Evolutionary conservation across 2,888 invertebrate species (phyloP).

Genomic region (Actias luna): DNA sequence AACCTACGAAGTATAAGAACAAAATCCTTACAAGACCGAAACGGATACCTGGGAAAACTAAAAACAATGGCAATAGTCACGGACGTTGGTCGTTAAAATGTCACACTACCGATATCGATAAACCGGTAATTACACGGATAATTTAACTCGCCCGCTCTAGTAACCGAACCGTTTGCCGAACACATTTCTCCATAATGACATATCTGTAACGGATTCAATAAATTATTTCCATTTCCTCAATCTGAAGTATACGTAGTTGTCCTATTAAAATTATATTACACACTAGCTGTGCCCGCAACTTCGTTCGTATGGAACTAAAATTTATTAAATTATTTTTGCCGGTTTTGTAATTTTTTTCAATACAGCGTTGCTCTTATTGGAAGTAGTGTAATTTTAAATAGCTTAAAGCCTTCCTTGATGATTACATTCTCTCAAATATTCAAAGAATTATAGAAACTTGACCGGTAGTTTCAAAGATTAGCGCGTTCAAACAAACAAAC

Average conservation of each 20-base stretch:
- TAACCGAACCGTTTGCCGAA: constrained; percentile 24
- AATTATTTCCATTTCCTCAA: too few relatives aligned
- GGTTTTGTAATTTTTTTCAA: too few relatives aligned
- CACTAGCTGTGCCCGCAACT: background rate
- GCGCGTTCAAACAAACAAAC: too few relatives aligned
- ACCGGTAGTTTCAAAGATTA: too few relatives aligned
- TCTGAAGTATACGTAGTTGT: background rate
- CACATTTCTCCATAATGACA: constrained; percentile 43
- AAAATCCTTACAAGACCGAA: background rate
- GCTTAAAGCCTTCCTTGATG: too few relatives aligned
- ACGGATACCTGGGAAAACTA: background rate
- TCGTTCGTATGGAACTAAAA: background rate
- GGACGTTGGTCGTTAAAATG: constrained; percentile 32
- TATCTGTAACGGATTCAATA: constrained; percentile 21
- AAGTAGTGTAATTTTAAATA: too few relatives aligned
- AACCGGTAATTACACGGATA: constrained; percentile 41
- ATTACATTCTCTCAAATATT: too few relatives aligned
- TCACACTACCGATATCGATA: constrained; percentile 33
- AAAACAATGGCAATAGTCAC: constrained; percentile 28
- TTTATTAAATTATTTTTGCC: too few relatives aligned
- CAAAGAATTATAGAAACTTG: too few relatives aligned
- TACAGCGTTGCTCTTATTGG: too few relatives aligned
- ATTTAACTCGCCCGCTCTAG: constrained; percentile 47
- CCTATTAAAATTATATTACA: background rate
- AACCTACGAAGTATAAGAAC: too few relatives aligned